These are phyloP conservation scores for Natrix natrix DNA, from an alignment of 2,797 vertebrate genomes.

Conservation along the genomic window DNA sequence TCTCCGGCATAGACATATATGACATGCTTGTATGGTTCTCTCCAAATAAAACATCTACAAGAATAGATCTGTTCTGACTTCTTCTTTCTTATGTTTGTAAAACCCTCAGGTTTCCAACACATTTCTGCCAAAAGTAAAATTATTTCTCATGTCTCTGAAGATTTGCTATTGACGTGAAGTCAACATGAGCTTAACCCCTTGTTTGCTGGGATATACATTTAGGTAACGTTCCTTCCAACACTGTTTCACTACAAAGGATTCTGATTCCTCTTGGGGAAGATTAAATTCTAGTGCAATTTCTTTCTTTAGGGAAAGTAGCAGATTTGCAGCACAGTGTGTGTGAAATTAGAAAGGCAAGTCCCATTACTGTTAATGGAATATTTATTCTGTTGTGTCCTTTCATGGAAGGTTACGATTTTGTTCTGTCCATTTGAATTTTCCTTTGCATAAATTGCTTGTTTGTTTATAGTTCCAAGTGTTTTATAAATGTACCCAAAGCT, in stretches of 20 bases:
- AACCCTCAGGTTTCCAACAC: not conserved
- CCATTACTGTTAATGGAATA: slow-evolving; percentile 25
- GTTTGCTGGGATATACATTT: not conserved
- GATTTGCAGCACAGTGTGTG: not conserved
- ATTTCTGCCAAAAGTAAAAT: not conserved
- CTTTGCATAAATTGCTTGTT: slow-evolving; percentile 5
- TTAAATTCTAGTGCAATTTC: not conserved
- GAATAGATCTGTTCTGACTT: not conserved
- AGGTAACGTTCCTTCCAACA: not conserved
- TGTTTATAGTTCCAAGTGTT: slow-evolving; percentile 23
- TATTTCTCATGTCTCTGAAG: not conserved
- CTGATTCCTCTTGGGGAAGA: not conserved
- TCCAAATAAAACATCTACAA: slow-evolving; percentile 12
- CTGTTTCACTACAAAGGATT: not conserved
- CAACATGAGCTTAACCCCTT: not conserved
- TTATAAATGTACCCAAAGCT: slow-evolving; percentile 24
- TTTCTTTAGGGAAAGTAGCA: not conserved
- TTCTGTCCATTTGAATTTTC: slow-evolving; percentile 16
- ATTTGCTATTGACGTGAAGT: not conserved
- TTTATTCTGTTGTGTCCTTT: not conserved
- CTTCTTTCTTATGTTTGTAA: not conserved
- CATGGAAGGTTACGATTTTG: slow-evolving; percentile 15
- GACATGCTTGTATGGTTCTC: not conserved
- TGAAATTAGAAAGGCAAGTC: not conserved
- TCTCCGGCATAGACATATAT: not conserved